These are phyloP conservation scores for Chelonus formosanus DNA, from an alignment of 2,888 invertebrate species.

Conservation along the genomic window DNA sequence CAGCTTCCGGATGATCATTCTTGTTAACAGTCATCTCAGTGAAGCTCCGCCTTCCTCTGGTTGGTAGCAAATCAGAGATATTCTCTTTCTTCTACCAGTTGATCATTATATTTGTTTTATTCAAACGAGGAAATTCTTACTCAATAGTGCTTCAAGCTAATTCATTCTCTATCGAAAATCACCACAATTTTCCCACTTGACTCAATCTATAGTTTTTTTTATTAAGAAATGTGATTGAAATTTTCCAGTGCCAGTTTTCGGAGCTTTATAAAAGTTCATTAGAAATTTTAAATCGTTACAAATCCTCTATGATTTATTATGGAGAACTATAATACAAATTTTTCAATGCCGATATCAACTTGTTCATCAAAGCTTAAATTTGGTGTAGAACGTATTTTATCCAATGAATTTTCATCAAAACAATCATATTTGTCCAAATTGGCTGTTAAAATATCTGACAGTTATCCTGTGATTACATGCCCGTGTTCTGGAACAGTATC, in stretches of 20 bases:
- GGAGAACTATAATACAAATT: too few species aligned
- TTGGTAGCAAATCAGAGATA: conserved; percentile 50
- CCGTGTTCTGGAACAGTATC: conserved; percentile 43
- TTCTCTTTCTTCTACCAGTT: conserved; percentile 1
- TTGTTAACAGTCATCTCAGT: conserved; percentile 39
- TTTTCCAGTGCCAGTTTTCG: too few species aligned
- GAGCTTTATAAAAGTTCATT: too few species aligned
- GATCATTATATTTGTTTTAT: conserved; percentile 18
- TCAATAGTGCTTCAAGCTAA: background rate
- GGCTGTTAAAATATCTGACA: conserved; percentile 1
- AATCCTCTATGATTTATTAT: background rate
- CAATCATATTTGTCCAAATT: conserved; percentile 42
- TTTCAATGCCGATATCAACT: too few species aligned
- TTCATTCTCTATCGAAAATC: background rate
- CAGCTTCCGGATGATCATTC: conserved; percentile 49
- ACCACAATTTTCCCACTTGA: too few species aligned
- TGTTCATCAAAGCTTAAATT: conserved; percentile 67
- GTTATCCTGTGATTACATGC: conserved; percentile 33
- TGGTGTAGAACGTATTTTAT: conserved; percentile 76
- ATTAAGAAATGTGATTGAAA: too few species aligned
- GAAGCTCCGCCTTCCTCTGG: conserved; percentile 52
- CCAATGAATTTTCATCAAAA: conserved; percentile 62
- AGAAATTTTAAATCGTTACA: conserved; percentile 5
- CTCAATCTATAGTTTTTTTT: too few species aligned
- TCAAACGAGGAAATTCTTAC: conserved; percentile 13